Evolutionary conservation across 2,888 invertebrate species (phyloP).

Genomic region (Idaea straminata): DNA sequence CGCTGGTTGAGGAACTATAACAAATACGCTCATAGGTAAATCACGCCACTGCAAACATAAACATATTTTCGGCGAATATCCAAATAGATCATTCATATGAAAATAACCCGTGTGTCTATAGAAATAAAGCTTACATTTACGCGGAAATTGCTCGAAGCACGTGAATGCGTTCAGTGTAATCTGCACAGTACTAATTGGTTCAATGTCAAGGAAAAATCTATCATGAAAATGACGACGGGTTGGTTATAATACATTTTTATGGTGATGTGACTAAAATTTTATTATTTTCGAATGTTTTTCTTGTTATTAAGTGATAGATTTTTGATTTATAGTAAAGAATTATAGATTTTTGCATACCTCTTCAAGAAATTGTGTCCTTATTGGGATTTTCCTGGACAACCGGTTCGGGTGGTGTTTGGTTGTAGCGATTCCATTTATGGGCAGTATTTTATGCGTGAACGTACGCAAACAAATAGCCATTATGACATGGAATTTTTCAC

Average conservation of each 20-base stretch:
- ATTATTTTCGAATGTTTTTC: neutral
- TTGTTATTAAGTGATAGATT: neutral
- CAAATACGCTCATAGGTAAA: neutral
- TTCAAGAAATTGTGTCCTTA: conserved; percentile 73
- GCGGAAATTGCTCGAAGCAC: conserved; percentile 30
- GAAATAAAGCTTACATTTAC: conserved; percentile 17
- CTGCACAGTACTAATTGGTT: conserved; percentile 40
- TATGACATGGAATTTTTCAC: conserved; percentile 39
- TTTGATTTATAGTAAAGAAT: conserved; percentile 5
- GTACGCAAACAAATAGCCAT: conserved; percentile 81
- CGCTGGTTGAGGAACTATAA: conserved; percentile 61
- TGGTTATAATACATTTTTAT: neutral
- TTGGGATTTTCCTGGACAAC: conserved; percentile 72
- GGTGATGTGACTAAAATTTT: neutral
- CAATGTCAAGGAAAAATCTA: conserved; percentile 54
- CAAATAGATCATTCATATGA: conserved; percentile 19
- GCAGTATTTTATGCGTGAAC: conserved; percentile 77
- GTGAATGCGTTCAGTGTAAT: conserved; percentile 34
- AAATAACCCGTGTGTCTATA: conserved; percentile 9
- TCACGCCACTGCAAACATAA: conserved; percentile 22
- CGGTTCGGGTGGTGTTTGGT: conserved; percentile 77
- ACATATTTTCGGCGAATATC: conserved; percentile 6
- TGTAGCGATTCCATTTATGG: conserved; percentile 75
- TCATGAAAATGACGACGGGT: neutral
- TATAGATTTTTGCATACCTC: conserved; percentile 62